A percentile compares a stretch with the other conserved stretches of the same genome.
Evolutionary conservation across 53 echinoderm and acorn worm genomes (phyloP).

Genomic region (Apostichopus leukothele): DNA sequence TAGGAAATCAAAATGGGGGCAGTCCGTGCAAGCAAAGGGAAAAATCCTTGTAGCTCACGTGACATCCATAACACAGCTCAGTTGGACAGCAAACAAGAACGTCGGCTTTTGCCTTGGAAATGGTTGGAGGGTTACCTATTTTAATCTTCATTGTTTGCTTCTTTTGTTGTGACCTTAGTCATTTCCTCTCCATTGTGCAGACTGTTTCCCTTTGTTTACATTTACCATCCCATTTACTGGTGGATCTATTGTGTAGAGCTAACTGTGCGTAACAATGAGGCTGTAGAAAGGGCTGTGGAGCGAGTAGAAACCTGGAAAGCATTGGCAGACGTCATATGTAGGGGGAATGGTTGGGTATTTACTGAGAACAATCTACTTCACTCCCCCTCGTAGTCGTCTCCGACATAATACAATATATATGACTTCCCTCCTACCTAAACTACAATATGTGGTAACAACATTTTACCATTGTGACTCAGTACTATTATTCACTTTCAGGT

Average conservation of each 20-base stretch:
- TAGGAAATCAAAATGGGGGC: not conserved
- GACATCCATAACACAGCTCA: not conserved
- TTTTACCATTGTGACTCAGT: too few species aligned
- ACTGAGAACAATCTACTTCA: too few species aligned
- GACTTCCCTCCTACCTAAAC: too few species aligned
- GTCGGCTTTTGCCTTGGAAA: not conserved
- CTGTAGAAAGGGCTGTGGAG: slow-evolving; percentile 9
- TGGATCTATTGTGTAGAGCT: not conserved
- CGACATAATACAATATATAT: too few species aligned
- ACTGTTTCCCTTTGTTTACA: slow-evolving; percentile 10
- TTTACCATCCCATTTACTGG: not conserved
- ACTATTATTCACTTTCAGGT: too few species aligned
- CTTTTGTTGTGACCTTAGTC: slow-evolving; percentile 2
- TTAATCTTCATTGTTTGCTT: not conserved
- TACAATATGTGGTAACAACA: too few species aligned
- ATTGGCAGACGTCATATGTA: too few species aligned
- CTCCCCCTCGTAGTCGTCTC: too few species aligned
- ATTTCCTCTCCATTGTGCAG: slow-evolving; percentile 29
- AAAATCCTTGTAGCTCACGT: not conserved
- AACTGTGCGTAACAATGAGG: not conserved
- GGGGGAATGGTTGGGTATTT: too few species aligned
- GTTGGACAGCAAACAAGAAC: not conserved
- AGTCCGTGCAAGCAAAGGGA: not conserved
- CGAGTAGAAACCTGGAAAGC: too few species aligned
- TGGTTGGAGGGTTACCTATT: not conserved